Percentiles rank a stretch among this genome's conserved stretches.
Evolutionary conservation across 2,888 invertebrate species (phyloP).

Genomic region (Monoplex corrugatus): DNA sequence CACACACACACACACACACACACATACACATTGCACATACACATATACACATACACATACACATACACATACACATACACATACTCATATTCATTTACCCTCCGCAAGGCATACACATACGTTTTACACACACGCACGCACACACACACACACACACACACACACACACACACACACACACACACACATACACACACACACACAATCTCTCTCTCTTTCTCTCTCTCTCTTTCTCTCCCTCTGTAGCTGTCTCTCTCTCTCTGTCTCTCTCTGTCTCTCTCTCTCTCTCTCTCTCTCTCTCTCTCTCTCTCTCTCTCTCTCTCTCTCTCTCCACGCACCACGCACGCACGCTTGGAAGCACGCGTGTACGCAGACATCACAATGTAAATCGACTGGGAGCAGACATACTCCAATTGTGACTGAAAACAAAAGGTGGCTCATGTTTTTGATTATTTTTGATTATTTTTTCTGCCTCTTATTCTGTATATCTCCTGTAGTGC

Average conservation of each 20-base stretch:
- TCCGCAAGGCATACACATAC: background rate
- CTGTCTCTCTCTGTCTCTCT: conserved; percentile 47
- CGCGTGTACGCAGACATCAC: no score
- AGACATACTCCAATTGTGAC: no score
- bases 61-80: background rate
- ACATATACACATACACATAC: background rate
- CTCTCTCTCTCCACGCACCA: background rate
- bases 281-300: conserved; percentile 46
- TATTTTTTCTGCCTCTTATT: no score
- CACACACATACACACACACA: background rate
- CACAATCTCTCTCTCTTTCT: background rate
- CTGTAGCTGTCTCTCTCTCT: conserved; percentile 33
- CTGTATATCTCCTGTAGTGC: no score
- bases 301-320: conserved; percentile 24
- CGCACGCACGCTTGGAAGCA: background rate
- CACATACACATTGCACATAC: background rate
- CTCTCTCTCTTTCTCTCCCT: conserved; percentile 17
- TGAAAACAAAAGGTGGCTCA: no score
- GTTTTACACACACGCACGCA: no score
- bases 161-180: conserved; percentile 1
- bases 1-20: background rate
- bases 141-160: background rate
- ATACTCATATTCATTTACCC: background rate
- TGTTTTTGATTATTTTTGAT: no score
- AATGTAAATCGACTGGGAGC: no score